Evolutionary conservation across 2,797 vertebrate species (phyloP), one percentile per base, ranked within the genome.

Genomic region (Lepus townsendii): DNA sequence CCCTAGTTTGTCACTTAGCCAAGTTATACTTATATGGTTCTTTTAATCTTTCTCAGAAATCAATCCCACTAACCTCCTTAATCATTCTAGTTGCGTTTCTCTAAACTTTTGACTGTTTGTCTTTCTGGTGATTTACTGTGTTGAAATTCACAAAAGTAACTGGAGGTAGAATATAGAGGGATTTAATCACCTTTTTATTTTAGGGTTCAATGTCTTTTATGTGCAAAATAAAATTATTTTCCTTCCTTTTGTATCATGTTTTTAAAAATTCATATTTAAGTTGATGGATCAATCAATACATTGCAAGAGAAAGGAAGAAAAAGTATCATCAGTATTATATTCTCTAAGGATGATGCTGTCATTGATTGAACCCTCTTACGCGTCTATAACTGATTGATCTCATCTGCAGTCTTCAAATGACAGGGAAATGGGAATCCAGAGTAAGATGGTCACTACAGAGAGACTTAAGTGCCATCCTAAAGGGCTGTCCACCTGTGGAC

Each of bases 11-110:
- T 98, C 97, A 97, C 91, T 94, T 97, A 97, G 97, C 97, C 97
- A 90, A 77, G 95, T 97, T 97, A 97, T 95, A 97, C 97, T 97
- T 97, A 98, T 97, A 98, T 95, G 97, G 96, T 97, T 98, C 96
- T 97, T 97, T 97, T 97, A 98, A 97, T 97, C 97, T 98, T 97
- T 98, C 73, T 98, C 97, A 94, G 93, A 98, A 98, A 98, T 97
- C 97, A 98, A 77, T 98, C 94, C 65, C 85, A 77, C 95, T 96
- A 95, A 97, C 94, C 97, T 97, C 93, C 84, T 96, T 96, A 95
- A 97, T 96, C 97, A 69, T 95, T 97, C 96, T 85, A 90, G 82
- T 75, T 92, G 88, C 65, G 95, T 88, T 97, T 91, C 91, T 96
- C 95, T 92, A 83, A 97, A 96, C 88, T 97, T 96, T 86, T 38